A percentile compares a stretch with the other conserved stretches of the same genome.
These are phyloP conservation scores for Cyclargus thomasi DNA, from an alignment of 1,140 invertebrate species.

Conservation along the genomic window DNA sequence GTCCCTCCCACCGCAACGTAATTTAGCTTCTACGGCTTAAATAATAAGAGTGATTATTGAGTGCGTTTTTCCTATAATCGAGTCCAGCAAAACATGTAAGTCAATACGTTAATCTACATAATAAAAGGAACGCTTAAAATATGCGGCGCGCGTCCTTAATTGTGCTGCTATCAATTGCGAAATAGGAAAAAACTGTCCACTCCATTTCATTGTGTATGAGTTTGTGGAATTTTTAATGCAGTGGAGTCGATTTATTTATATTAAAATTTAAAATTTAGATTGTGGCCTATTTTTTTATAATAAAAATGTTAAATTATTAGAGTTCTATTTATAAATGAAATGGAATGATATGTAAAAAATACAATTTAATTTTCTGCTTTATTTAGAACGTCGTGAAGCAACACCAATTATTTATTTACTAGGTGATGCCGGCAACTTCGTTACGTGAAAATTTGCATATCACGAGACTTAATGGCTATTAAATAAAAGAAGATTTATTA, in stretches of 20 bases:
- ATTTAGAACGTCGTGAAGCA: no score
- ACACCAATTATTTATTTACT: no score
- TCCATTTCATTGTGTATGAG: conserved; percentile 53
- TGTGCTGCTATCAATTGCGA: conserved; percentile 67
- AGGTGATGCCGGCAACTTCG: no score
- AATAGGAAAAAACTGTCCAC: conserved; percentile 67
- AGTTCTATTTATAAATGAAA: no score
- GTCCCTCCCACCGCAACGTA: neutral
- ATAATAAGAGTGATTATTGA: neutral
- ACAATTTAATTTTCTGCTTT: no score
- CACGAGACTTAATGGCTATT: no score
- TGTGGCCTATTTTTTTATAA: no score
- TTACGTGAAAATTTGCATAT: no score
- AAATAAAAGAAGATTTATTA: no score
- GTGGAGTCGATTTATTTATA: conserved; percentile 32
- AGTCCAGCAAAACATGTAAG: conserved; percentile 46
- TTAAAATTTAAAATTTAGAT: neutral
- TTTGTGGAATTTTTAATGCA: conserved; percentile 50
- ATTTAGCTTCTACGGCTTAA: neutral
- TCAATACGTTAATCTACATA: conserved; percentile 69
- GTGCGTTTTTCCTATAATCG: neutral
- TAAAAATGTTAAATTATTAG: no score
- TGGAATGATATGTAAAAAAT: no score
- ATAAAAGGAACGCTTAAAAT: conserved; percentile 65
- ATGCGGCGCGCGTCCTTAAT: conserved; percentile 60